Evolutionary conservation across 2,888 invertebrate genomes (phyloP), one percentile per base, ranked within the genome.

Genomic region (Pristionchus fissidentatus): DNA sequence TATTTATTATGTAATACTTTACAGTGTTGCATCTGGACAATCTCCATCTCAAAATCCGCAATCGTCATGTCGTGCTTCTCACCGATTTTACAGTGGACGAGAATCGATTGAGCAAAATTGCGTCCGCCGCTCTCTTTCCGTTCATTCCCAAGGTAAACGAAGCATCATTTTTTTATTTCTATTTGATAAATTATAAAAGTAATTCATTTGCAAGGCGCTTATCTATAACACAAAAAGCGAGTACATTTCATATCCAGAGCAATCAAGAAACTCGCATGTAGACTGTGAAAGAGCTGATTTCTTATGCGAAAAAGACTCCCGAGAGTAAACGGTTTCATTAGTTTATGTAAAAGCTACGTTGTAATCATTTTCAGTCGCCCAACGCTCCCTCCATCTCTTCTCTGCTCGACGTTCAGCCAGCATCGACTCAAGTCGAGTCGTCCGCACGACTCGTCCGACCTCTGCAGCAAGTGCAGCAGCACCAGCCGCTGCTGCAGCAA

Each of bases 1-100:
- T 15, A 49, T 49, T 15, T 49, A 49, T 49, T 49, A 15, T 15
- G 19, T 15, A 49, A 49, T 70, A 5, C 49, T 32, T 32, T 87
- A 60, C 86, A 89, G 89, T 89, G 1, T 81, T 88, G 7, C 84
- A 87, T 60, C 88, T 89, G 66, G 85, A 87, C 82, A 83, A 87
- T 75, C 86, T 86, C 35, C 73, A 85, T 49, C 86, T 89, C 13
- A 84, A 84, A 38, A 86, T 89, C 15, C 79, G 85, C 57, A 85
- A 86, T 29, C 84, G 89, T 26, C 84, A 87, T 32, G 85, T 89
- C 79, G 84, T 87, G 46, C 86, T 89, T 73, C 84, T 84, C 52
- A 86, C 88, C 3, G 88, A 89, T 75, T 87, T 89, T 41, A 85
- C 86, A 43, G 87, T 87, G 26, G 88, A 89, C 79, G 88, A 89